Conservation (phyloP, 2,888 invertebrate species). For the Rosalia funebris region DNA sequence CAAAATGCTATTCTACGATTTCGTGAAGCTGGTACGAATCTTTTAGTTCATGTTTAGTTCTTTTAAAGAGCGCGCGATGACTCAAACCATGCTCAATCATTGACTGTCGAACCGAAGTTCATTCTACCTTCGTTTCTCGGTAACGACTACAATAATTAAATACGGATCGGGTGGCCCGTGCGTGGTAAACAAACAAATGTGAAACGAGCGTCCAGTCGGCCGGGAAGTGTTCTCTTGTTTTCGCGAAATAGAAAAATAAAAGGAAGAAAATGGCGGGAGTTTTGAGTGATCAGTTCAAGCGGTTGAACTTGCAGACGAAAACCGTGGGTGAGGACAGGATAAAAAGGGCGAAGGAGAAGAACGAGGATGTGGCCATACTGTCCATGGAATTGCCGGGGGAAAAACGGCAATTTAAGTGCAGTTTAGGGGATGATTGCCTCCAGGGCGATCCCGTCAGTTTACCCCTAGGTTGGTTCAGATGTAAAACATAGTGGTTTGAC, state of each 20-base stretch:
- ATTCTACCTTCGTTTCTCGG: slow-evolving; percentile 16
- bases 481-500: too few relatives aligned
- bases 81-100: slow-evolving; percentile 40
- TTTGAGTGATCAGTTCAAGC: slow-evolving; percentile 81
- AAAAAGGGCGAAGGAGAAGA: slow-evolving; percentile 80
- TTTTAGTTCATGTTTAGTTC: slow-evolving; percentile 49
- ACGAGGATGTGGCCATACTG: slow-evolving; percentile 88
- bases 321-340: slow-evolving; percentile 86
- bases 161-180: slow-evolving; percentile 15
- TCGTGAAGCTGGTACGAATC: slow-evolving; percentile 55
- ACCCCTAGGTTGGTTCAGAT: slow-evolving; percentile 75
- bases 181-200: slow-evolving; percentile 22
- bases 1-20: slow-evolving; percentile 51
- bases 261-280: slow-evolving; percentile 78
- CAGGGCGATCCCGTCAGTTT: slow-evolving; percentile 82
- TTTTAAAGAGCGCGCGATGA: slow-evolving; percentile 53
- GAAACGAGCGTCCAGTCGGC: slow-evolving; percentile 3
- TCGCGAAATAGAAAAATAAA: neutral
- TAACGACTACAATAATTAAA: neutral
- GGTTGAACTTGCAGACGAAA: slow-evolving; percentile 78
- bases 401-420: slow-evolving; percentile 80
- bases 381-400: slow-evolving; percentile 84
- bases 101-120: slow-evolving; percentile 24
- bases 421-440: slow-evolving; percentile 77
- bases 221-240: slow-evolving; percentile 7